A percentile compares a stretch with the other conserved stretches of the same genome.
phyloP scores from a whole-genome alignment of 2,888 invertebrate genomes.

The Entomobrya proxima region DNA sequence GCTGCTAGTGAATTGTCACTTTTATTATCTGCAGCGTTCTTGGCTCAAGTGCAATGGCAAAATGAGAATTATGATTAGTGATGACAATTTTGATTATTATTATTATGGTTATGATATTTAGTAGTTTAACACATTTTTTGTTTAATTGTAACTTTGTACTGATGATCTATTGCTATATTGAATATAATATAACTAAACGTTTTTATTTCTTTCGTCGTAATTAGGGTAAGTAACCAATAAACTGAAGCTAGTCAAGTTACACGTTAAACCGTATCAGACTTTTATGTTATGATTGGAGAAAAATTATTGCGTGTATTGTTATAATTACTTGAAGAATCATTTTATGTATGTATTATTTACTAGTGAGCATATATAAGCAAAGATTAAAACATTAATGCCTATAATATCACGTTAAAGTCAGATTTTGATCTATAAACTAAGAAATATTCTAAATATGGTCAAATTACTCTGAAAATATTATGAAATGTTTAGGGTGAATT shows the following conservation, averaged over 20 bases:
- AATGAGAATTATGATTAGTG: not conserved
- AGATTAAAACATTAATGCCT: too few species aligned
- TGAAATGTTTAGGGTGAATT: not conserved
- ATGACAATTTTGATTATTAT: not conserved
- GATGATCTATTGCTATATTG: not conserved
- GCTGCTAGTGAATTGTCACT: not conserved
- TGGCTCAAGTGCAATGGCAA: conserved; percentile 10
- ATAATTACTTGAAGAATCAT: too few species aligned
- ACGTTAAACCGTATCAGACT: not conserved
- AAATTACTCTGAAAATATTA: too few species aligned
- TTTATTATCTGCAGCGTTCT: not conserved
- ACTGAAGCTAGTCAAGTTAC: conserved; percentile 57
- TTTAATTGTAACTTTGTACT: conserved; percentile 3
- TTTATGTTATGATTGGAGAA: not conserved
- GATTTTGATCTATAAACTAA: too few species aligned
- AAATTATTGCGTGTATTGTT: too few species aligned
- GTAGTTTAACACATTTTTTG: not conserved
- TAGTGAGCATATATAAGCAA: too few species aligned
- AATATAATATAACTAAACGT: not conserved
- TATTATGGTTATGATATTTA: not conserved
- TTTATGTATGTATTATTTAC: too few species aligned
- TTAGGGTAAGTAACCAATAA: too few species aligned
- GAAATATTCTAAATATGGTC: too few species aligned
- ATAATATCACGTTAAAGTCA: too few species aligned
- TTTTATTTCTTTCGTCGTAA: conserved; percentile 18